phyloP scores from a whole-genome alignment of 2,797 vertebrate species.

The Myotis findleyi region DNA sequence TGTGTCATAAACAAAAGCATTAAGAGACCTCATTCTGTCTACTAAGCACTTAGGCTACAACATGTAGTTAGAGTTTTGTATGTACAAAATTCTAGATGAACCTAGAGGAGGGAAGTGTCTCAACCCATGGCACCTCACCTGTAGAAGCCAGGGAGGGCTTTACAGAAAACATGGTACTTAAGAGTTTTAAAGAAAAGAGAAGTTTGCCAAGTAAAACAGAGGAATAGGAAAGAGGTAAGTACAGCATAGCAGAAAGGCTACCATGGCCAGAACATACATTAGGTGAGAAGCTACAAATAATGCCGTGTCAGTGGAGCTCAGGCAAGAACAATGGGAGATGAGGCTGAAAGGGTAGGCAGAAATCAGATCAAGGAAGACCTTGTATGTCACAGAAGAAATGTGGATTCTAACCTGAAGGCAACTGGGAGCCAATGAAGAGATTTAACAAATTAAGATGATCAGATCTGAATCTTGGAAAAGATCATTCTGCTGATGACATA shows the following conservation, averaged over 20 bases:
- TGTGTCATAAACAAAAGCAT: slow-evolving; percentile 41
- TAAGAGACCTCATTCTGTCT: background rate
- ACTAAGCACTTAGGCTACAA: slow-evolving; percentile 1
- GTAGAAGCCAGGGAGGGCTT: background rate
- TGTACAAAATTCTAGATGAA: slow-evolving; percentile 35
- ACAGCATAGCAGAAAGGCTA: slow-evolving; percentile 7
- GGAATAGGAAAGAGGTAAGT: background rate
- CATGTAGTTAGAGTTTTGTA: background rate
- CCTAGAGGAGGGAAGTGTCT: background rate
- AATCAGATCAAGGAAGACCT: background rate
- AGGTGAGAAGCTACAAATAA: background rate
- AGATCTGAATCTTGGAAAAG: slow-evolving; percentile 24
- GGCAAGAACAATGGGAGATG: background rate
- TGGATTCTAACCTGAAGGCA: slow-evolving; percentile 35
- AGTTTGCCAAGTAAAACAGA: slow-evolving; percentile 29
- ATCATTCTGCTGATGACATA: slow-evolving; percentile 14
- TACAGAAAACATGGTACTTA: slow-evolving; percentile 19
- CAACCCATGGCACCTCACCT: background rate
- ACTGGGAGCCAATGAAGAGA: background rate
- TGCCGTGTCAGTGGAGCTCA: background rate
- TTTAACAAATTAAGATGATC: slow-evolving; percentile 40
- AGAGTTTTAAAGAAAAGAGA: slow-evolving; percentile 49
- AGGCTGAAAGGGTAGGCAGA: background rate
- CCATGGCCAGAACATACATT: background rate
- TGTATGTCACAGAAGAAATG: background rate